phyloP scores from a whole-genome alignment of 2,888 invertebrate genomes.

The Pristionchus mayeri region DNA sequence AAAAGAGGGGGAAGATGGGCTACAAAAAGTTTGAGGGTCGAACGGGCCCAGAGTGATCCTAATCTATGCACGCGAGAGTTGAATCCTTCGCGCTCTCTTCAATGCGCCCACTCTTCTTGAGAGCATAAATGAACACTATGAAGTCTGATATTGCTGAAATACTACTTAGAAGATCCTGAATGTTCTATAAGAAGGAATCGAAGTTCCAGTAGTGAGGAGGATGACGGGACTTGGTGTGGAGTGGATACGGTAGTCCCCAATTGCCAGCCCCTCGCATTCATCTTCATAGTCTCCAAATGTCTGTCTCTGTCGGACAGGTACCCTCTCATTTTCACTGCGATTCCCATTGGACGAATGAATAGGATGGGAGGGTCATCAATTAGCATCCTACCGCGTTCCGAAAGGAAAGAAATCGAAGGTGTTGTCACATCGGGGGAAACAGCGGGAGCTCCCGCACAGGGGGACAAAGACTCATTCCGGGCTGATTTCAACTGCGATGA shows the following conservation, averaged over 20 bases:
- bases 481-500: not conserved
- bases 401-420: not conserved
- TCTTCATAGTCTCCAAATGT: slow-evolving; percentile 11
- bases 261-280: slow-evolving; percentile 25
- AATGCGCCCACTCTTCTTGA: not conserved
- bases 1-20: not conserved
- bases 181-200: not conserved
- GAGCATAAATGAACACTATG: no score
- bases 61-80: not conserved
- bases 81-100: not conserved
- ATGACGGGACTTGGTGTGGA: not conserved
- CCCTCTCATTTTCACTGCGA: slow-evolving; percentile 41
- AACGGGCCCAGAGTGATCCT: not conserved
- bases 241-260: not conserved
- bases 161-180: no score
- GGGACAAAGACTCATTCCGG: not conserved
- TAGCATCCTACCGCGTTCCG: slow-evolving; percentile 29
- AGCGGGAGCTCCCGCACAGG: slow-evolving; percentile 18
- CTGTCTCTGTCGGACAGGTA: not conserved
- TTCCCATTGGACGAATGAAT: slow-evolving; percentile 15
- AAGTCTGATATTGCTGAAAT: no score
- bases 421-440: slow-evolving; percentile 26
- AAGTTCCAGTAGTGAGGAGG: no score
- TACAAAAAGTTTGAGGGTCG: not conserved
- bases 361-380: slow-evolving; percentile 27